A percentile compares a stretch with the other conserved stretches of the same genome.
phyloP scores from a whole-genome alignment of 2,113 vertebrate species.

The Saccopteryx leptura region DNA sequence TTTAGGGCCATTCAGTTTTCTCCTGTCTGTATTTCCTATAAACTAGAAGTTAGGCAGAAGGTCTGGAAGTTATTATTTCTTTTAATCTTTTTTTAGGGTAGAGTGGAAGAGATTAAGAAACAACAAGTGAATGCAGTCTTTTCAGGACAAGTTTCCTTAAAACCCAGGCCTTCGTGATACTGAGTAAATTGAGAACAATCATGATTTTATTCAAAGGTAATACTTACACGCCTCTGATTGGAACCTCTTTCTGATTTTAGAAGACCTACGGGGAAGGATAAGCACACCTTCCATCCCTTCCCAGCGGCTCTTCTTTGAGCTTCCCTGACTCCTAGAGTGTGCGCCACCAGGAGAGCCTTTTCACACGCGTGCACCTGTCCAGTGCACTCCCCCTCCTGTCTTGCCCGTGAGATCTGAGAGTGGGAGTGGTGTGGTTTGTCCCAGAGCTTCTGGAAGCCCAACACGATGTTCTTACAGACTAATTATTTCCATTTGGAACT shows the following conservation, averaged over 20 bases:
- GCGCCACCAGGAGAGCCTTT: neutral
- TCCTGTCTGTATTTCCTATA: neutral
- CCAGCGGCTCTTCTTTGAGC: neutral
- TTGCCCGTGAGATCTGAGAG: neutral
- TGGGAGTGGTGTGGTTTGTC: neutral
- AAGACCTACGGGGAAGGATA: neutral
- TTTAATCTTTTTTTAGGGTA: neutral
- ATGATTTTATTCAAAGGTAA: neutral
- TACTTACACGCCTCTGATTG: neutral
- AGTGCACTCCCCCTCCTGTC: neutral
- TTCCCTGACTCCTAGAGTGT: neutral
- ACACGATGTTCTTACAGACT: neutral
- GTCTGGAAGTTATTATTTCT: neutral
- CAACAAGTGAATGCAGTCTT: neutral
- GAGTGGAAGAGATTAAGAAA: neutral
- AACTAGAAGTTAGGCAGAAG: neutral
- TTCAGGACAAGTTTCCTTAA: conserved; percentile 31
- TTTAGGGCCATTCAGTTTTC: neutral
- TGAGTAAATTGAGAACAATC: neutral
- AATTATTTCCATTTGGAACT: neutral
- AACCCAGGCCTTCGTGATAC: neutral
- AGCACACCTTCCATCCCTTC: neutral
- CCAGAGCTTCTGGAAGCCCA: neutral
- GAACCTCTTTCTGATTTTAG: neutral
- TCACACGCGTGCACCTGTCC: neutral